Evolutionary conservation across 2,113 vertebrate genomes (phyloP).

Genomic region (Thomomys bottae): DNA sequence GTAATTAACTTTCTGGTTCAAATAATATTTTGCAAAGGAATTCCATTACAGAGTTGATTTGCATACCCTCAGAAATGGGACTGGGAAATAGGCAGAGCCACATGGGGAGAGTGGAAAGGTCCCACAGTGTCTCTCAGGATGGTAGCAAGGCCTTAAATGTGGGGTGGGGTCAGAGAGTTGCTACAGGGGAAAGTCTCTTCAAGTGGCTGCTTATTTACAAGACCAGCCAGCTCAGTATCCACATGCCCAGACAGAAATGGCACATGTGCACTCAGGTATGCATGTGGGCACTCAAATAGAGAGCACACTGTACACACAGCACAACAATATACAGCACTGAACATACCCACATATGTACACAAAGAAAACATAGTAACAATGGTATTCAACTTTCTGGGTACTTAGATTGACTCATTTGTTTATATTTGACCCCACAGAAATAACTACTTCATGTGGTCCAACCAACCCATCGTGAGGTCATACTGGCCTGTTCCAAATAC

Average conservation of each 20-base stretch:
- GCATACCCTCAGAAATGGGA: conserved; percentile 73
- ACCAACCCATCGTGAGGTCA: neutral
- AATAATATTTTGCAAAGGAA: conserved; percentile 82
- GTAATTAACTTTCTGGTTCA: conserved; percentile 87
- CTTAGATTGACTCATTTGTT: neutral
- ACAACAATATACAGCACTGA: too few relatives aligned
- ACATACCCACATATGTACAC: neutral
- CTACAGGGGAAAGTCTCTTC: neutral
- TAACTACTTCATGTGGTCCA: conserved; percentile 30
- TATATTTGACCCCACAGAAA: conserved; percentile 28
- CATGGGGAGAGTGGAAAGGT: neutral
- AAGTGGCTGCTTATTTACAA: neutral
- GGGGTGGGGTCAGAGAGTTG: neutral
- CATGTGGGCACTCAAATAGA: neutral
- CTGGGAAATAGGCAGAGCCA: conserved; percentile 56
- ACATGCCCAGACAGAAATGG: conserved; percentile 8
- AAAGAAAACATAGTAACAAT: neutral
- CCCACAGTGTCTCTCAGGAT: neutral
- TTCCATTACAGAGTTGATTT: conserved; percentile 80
- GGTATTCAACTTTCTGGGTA: neutral
- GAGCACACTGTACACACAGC: neutral
- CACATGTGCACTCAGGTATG: neutral
- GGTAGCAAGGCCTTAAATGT: neutral
- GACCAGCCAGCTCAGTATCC: neutral
- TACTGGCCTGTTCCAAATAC: neutral